Conservation (phyloP, 2,888 invertebrate genomes). For the Subacronicta megacephala region DNA sequence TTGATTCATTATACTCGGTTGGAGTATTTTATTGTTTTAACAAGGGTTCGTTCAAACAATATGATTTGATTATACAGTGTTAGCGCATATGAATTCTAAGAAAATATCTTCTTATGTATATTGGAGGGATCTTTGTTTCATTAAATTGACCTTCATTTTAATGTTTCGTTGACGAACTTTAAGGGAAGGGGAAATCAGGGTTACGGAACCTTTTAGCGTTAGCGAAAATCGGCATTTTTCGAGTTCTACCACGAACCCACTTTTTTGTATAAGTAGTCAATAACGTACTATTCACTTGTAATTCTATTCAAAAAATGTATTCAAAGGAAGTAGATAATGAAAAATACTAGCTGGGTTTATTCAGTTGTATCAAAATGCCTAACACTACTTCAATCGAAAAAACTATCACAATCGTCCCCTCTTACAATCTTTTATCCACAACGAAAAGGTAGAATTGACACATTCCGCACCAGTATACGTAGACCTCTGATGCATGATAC, state of each 20-base stretch:
- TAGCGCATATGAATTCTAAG: too few relatives aligned
- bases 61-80: background rate
- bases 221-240: too few relatives aligned
- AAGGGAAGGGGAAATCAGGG: too few relatives aligned
- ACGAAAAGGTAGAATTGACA: conserved; percentile 55
- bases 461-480: conserved; percentile 31
- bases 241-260: too few relatives aligned
- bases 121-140: too few relatives aligned
- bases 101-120: too few relatives aligned
- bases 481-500: conserved; percentile 42
- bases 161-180: too few relatives aligned
- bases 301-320: background rate
- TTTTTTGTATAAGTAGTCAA: too few relatives aligned
- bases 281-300: too few relatives aligned
- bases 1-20: conserved; percentile 41
- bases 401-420: conserved; percentile 33
- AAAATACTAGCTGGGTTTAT: conserved; percentile 17
- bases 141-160: too few relatives aligned
- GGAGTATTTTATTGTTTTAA: conserved; percentile 25
- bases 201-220: too few relatives aligned
- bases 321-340: conserved; percentile 10
- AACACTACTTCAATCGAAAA: conserved; percentile 28
- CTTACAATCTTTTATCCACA: conserved; percentile 48
- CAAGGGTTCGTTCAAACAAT: conserved; percentile 2
- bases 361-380: conserved; percentile 16